These are phyloP conservation scores for Onychomys leucogaster DNA, from an alignment of 2,797 vertebrate genomes.

Conservation along the genomic window DNA sequence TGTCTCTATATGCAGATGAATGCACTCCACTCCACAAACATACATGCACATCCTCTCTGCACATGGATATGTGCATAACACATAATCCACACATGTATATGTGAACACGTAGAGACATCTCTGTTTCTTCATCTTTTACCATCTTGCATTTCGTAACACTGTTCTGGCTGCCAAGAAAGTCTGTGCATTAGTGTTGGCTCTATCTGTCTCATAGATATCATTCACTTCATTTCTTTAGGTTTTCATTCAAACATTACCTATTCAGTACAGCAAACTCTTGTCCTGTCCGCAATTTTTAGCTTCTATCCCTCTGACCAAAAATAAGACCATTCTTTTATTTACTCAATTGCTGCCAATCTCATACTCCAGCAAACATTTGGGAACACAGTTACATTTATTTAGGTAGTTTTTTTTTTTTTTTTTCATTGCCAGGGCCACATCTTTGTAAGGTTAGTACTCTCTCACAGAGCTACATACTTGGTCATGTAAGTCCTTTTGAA, in stretches of 20 bases:
- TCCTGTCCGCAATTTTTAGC: not conserved
- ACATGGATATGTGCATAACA: not conserved
- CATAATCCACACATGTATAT: not conserved
- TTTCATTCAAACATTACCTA: not conserved
- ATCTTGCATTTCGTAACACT: not conserved
- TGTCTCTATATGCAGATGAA: no score
- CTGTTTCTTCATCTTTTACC: not conserved
- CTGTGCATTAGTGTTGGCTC: not conserved
- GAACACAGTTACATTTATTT: not conserved
- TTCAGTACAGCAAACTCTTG: not conserved
- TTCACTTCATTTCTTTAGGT: not conserved
- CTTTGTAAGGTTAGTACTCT: not conserved
- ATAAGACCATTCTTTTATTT: not conserved
- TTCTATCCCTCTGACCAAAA: not conserved
- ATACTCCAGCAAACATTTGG: not conserved
- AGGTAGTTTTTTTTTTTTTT: not conserved
- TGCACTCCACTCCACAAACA: rapidly evolving
- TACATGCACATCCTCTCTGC: not conserved
- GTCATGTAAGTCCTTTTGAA: not conserved
- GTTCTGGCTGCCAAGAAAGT: not conserved
- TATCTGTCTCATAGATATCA: not conserved
- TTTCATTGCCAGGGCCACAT: not conserved
- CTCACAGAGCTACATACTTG: not conserved
- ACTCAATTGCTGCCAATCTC: not conserved
- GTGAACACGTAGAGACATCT: not conserved